These are phyloP conservation scores for Nannospalax galili DNA, from an alignment of 2,113 vertebrate species.

Conservation along the genomic window DNA sequence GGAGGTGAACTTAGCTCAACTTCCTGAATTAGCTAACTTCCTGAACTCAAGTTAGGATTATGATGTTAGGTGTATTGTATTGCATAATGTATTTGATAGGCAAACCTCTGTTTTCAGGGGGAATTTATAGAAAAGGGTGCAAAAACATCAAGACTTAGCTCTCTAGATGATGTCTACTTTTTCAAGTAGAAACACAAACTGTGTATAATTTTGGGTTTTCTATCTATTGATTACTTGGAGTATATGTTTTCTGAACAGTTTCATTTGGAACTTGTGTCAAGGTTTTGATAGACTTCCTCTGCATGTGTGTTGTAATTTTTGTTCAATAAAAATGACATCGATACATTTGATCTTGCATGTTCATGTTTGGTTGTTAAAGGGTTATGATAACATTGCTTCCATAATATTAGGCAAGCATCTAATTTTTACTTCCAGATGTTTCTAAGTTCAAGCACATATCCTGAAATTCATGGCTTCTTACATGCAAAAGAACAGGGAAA, in stretches of 20 bases:
- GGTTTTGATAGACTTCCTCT: constrained; percentile 14
- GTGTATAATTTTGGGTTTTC: constrained; percentile 6
- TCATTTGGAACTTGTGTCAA: background rate
- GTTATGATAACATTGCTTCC: background rate
- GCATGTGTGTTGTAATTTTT: background rate
- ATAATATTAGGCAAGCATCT: background rate
- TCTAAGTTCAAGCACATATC: constrained; percentile 95
- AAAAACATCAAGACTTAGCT: background rate
- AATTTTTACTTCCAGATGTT: constrained; percentile 90
- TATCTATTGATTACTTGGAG: background rate
- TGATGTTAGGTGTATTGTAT: background rate
- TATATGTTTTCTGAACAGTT: constrained; percentile 32
- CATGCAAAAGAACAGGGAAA: constrained; percentile 95
- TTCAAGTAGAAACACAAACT: background rate
- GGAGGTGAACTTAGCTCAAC: background rate
- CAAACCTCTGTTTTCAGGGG: background rate
- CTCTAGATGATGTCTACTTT: background rate
- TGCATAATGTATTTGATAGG: background rate
- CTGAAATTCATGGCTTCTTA: constrained; percentile 96
- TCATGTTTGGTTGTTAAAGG: constrained; percentile 28
- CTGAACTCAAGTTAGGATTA: background rate
- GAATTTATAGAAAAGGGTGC: background rate
- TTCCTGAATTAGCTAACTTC: background rate
- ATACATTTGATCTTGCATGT: background rate
- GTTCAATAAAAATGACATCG: background rate